Base-by-base conservation (phyloP, 2,113 vertebrate species). In the Promerops cafer region DNA sequence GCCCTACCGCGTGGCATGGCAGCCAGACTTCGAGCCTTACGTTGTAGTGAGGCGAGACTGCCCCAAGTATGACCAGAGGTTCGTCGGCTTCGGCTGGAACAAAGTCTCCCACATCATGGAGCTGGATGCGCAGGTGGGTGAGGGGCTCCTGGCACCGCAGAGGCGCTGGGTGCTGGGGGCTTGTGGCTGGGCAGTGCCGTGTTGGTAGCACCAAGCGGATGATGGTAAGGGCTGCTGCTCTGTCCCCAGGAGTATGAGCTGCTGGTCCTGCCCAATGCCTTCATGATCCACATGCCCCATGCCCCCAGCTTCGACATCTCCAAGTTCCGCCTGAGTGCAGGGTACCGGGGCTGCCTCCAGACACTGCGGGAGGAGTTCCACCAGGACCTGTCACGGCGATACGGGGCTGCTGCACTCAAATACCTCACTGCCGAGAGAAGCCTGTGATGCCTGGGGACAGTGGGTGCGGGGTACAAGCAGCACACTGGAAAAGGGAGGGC, bases 81-180 rank as follows among this genome's bases (percentile, higher is more conserved):
- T 99, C 0, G 98, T 99, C 91, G 99, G 99, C 96, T 99, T 99
- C 59, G 99, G 99, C 96, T 99, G 99, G 99, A 99, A 99, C 98
- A 99, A 99, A 96, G 99, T 99, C 90, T 99, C 99, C 31, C 99
- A 99, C 78, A 97, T 99, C 56, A 98, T 99, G 98, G 99, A 99
- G 98, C 98, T 99, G 87, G 99, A 99, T 35, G 99, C 98, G 4
- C 99, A 99, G 99, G 99, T 99, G 97, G 87, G 96, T 83, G 84
- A 52, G 26, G 39, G 35, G 54, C 61, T 87, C 44, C 35, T 6
- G 56, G 60, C 37, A 7, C 68, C 16, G 0, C 0, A 2, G 63
- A 27, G 59, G 39, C 0, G 2, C 28, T 6, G 76, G 57, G 30
- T 8, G 61, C 1, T 18, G 54, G 28, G n/a, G n/a, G 7, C 17